These are phyloP conservation scores for Oreochromis aureus DNA, from an alignment of 2,113 vertebrate species.

Conservation along the genomic window DNA sequence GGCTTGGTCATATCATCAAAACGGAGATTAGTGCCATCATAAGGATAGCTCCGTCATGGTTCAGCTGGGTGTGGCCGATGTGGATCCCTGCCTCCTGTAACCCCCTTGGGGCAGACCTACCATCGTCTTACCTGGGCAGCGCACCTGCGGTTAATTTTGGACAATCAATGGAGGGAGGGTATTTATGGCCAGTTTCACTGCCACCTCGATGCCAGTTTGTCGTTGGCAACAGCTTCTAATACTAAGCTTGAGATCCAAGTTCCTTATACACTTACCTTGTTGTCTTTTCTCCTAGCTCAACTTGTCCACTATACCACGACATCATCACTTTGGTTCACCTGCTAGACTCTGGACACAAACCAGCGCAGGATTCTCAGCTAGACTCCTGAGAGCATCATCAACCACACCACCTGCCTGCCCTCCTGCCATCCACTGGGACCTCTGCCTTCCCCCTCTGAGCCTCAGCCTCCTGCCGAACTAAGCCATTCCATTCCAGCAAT, in stretches of 20 bases:
- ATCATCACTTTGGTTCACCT: neutral
- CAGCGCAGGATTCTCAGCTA: neutral
- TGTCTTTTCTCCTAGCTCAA: neutral
- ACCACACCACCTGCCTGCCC: neutral
- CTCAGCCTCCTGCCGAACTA: neutral
- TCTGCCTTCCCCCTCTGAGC: neutral
- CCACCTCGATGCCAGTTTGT: fast-evolving
- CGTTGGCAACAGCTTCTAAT: neutral
- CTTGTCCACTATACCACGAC: fast-evolving
- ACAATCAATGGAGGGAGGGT: neutral
- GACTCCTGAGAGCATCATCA: neutral
- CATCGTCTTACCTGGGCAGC: fast-evolving
- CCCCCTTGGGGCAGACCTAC: neutral
- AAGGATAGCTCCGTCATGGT: neutral
- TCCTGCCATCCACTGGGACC: neutral
- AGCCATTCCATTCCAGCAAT: neutral
- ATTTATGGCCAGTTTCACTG: neutral
- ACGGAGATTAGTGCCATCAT: neutral
- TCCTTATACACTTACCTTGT: fast-evolving
- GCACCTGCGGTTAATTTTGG: fast-evolving
- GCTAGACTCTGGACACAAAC: neutral
- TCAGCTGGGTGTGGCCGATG: neutral
- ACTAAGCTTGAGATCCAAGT: neutral
- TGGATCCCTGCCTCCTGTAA: neutral
- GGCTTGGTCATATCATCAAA: neutral